Percentiles rank a stretch among this genome's conserved stretches.
Evolutionary conservation across 1,140 invertebrate genomes (phyloP).

Genomic region (Maniola jurtina): DNA sequence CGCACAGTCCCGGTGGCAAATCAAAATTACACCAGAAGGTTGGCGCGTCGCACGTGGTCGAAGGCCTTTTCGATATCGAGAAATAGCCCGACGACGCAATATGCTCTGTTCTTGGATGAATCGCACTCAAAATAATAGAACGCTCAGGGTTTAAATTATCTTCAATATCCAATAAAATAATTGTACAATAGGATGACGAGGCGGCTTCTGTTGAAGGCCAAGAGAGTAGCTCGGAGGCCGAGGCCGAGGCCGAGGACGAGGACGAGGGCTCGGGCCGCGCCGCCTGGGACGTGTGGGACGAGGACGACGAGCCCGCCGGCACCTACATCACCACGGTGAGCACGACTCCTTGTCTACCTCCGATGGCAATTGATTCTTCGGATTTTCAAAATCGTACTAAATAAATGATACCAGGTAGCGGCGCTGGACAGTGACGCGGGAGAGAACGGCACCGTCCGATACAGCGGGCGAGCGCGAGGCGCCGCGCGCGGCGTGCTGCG

Average conservation of each 20-base stretch:
- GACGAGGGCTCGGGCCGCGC: conserved; percentile 26
- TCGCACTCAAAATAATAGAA: too few species aligned
- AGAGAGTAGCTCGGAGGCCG: conserved; percentile 57
- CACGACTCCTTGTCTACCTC: neutral
- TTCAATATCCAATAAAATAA: neutral
- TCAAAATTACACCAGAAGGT: too few species aligned
- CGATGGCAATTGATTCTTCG: too few species aligned
- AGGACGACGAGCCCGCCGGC: conserved; percentile 30
- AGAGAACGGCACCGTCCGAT: conserved; percentile 86
- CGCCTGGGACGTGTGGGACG: conserved; percentile 52
- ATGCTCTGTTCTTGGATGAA: too few species aligned
- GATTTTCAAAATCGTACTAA: too few species aligned
- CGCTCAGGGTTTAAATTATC: too few species aligned
- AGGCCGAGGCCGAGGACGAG: conserved; percentile 33
- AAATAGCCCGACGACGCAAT: too few species aligned
- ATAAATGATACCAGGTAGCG: conserved; percentile 82
- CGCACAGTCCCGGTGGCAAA: too few species aligned
- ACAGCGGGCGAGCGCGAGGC: conserved; percentile 54
- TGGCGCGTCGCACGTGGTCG: too few species aligned
- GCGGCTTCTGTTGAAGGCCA: conserved; percentile 29
- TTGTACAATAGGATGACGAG: conserved; percentile 36
- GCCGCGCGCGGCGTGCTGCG: conserved; percentile 51
- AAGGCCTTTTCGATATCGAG: too few species aligned
- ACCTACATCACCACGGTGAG: conserved; percentile 52
- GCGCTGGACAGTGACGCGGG: conserved; percentile 92